Conservation (phyloP, 2,888 invertebrate genomes). For the Anticlea derivata region DNA sequence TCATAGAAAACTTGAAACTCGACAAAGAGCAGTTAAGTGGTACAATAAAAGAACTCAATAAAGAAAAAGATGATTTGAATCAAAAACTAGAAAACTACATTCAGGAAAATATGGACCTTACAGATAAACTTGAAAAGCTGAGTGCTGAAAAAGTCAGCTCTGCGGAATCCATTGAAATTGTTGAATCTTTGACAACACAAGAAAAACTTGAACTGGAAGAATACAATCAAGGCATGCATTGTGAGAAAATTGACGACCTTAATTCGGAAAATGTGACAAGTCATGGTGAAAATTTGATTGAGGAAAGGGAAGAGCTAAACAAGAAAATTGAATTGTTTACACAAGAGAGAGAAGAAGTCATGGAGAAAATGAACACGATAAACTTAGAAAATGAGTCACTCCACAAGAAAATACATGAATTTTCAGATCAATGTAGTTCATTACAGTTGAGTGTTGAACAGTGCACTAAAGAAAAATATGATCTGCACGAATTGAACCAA, state of each 20-base stretch:
- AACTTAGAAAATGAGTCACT: conserved; percentile 84
- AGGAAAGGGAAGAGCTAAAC: conserved; percentile 86
- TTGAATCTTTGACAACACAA: conserved; percentile 88
- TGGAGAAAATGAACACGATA: conserved; percentile 87
- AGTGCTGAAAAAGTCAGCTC: conserved; percentile 89
- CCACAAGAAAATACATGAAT: conserved; percentile 73
- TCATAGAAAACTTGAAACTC: conserved; percentile 74
- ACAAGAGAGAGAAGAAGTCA: conserved; percentile 87
- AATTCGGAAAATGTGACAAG: conserved; percentile 42
- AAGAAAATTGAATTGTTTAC: conserved; percentile 88
- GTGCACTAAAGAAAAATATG: conserved; percentile 73
- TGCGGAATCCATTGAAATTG: conserved; percentile 90
- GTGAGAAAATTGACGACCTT: conserved; percentile 49
- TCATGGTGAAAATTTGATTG: conserved; percentile 81
- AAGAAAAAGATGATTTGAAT: conserved; percentile 85
- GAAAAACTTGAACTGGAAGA: conserved; percentile 88
- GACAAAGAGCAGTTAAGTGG: conserved; percentile 82
- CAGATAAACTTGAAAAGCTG: conserved; percentile 88
- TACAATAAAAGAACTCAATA: conserved; percentile 81
- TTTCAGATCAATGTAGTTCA: conserved; percentile 77
- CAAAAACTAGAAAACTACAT: conserved; percentile 86
- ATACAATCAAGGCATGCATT: conserved; percentile 83
- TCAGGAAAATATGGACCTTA: conserved; percentile 89
- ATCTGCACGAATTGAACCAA: conserved; percentile 60
- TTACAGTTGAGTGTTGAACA: conserved; percentile 71